Evolutionary conservation across 2,888 invertebrate genomes (phyloP), one percentile per base, ranked within the genome.

Genomic region (Strigamia crassipes): DNA sequence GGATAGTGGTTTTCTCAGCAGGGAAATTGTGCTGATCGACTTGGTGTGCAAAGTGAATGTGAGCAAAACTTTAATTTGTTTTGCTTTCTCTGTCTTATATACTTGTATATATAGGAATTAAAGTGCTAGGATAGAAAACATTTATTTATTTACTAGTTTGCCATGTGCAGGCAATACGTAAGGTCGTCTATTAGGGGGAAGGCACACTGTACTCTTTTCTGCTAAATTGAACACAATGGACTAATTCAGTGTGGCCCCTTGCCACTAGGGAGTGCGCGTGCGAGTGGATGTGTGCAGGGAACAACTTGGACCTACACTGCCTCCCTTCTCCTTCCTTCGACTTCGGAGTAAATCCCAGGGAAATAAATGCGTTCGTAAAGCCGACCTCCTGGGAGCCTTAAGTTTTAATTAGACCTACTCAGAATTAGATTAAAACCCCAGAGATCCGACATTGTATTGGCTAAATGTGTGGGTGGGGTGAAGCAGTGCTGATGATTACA

Each of bases 391-490:
- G 81, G 78, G 81, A 81, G 81, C 61, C 78, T 81, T 81, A 81
- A 73, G 77, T 81, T 81, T 81, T 81, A 81, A 81, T 81, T 81
- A 81, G 81, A 81, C 81, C 77, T 81, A 81, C 81, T 81, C 78
- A 81, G 81, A 81, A 81, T 81, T 81, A 81, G 81, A 81, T 81
- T 81, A 81, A 81, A 81, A 81, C 66, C 81, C 61, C 61, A 81
- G 81, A 42, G 42, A 42, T 42, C 79, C 79, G 6, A 21, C 73
- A 73, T 73, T 73, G 73, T 73, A 73, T 73, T 73, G 73, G 31
- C 73, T 73, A 31, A 31, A 31, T 73, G 73, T 73, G 73, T 23
- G 27, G 27, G 23, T 12, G 27, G 73, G 73, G 31, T 31, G 73
- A 73, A 73, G 27, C n/a, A 13, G 73, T 73, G 73, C 73, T 73